phyloP scores from a whole-genome alignment of 2,113 vertebrate species.

The Lepus americanus region DNA sequence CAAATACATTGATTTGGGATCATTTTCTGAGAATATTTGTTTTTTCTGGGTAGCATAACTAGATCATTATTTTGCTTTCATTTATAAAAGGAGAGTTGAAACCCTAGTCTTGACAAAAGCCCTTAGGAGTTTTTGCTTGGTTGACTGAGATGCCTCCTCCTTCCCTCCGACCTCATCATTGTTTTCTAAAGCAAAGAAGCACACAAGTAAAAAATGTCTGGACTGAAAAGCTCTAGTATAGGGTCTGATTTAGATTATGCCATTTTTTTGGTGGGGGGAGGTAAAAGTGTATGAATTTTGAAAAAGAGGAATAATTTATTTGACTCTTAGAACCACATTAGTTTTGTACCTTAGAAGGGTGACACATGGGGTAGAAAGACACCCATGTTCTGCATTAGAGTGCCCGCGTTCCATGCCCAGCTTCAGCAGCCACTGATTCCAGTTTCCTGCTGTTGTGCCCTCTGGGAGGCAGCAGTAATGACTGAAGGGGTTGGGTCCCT shows the following conservation, averaged over 20 bases:
- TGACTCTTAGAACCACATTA: background rate
- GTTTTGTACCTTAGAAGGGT: background rate
- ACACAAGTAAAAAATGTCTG: background rate
- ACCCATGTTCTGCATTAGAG: too few relatives aligned
- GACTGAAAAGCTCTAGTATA: background rate
- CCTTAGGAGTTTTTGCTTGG: background rate
- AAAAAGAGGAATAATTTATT: constrained; percentile 12
- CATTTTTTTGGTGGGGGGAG: background rate
- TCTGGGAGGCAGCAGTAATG: too few relatives aligned
- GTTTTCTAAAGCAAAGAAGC: background rate
- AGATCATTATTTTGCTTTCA: background rate
- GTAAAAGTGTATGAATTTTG: background rate
- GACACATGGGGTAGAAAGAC: background rate
- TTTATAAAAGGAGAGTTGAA: background rate
- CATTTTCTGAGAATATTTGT: background rate
- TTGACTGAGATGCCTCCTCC: background rate
- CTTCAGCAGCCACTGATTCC: too few relatives aligned
- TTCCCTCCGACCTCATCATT: background rate
- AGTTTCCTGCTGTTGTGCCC: too few relatives aligned
- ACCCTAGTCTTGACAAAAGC: background rate
- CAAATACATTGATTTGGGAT: constrained; percentile 3
- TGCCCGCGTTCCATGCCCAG: too few relatives aligned
- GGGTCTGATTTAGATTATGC: background rate
- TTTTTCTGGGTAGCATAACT: background rate
- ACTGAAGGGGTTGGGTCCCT: too few relatives aligned